phyloP scores from a whole-genome alignment of 1,140 invertebrate genomes.

The Ceratitis capitata region DNA sequence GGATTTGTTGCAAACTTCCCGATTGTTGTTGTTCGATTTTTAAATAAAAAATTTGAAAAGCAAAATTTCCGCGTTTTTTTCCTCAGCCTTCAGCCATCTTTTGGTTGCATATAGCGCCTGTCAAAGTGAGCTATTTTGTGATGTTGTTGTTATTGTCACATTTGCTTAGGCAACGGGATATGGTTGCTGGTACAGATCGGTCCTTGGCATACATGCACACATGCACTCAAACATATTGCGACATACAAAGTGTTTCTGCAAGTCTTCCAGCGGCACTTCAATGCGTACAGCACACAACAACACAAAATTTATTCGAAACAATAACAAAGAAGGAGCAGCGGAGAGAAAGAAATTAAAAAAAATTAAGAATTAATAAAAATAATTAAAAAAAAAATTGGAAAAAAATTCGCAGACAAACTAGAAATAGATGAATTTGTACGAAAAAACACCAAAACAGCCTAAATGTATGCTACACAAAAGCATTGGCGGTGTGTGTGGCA shows the following conservation, averaged over 20 bases:
- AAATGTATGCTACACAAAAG: neutral
- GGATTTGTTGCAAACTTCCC: too few species aligned
- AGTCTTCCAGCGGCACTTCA: neutral
- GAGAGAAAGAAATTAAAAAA: neutral
- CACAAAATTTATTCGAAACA: too few species aligned
- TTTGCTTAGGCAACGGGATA: constrained; percentile 5
- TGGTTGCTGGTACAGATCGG: neutral
- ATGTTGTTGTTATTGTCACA: neutral
- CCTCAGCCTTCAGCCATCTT: neutral
- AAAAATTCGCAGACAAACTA: neutral
- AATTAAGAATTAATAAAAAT: neutral
- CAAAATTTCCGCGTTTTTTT: neutral
- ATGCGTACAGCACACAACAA: neutral
- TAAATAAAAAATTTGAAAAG: too few species aligned
- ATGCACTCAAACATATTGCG: neutral
- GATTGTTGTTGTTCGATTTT: constrained; percentile 17
- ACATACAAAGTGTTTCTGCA: neutral
- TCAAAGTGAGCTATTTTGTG: neutral
- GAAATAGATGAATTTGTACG: neutral
- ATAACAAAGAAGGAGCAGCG: neutral
- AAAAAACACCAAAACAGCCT: neutral
- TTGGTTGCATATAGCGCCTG: neutral
- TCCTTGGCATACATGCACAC: too few species aligned
- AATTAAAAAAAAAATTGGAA: neutral
- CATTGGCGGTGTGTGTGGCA: neutral